These are phyloP conservation scores for Pomatostomus ruficeps DNA, from an alignment of 2,113 vertebrate genomes.

Conservation along the genomic window DNA sequence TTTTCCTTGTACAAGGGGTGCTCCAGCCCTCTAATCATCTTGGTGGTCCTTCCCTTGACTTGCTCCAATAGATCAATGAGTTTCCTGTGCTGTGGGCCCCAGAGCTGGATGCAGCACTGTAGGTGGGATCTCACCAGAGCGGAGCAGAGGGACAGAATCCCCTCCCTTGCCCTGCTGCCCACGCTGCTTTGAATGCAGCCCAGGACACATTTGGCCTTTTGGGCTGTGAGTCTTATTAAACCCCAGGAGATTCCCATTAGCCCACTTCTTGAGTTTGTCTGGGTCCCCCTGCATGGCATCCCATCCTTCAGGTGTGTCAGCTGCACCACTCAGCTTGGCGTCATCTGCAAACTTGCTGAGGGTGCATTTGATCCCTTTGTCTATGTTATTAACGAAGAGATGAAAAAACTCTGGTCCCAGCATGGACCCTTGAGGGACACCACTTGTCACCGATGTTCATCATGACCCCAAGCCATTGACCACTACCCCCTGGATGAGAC, in stretches of 20 bases:
- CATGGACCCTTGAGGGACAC: background rate
- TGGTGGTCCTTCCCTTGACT: background rate
- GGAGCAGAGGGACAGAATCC: background rate
- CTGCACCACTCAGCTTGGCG: background rate
- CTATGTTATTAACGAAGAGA: background rate
- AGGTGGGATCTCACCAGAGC: background rate
- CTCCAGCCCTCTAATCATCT: background rate
- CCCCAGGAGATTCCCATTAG: background rate
- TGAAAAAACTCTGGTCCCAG: too few species aligned
- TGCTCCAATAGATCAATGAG: fast-evolving
- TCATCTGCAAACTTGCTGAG: background rate
- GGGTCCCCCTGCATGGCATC: background rate
- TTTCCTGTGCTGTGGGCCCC: background rate
- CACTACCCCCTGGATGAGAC: background rate
- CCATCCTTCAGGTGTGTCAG: background rate
- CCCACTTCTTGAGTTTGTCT: background rate
- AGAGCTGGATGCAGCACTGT: background rate
- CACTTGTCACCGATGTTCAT: background rate
- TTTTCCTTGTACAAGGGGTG: background rate
- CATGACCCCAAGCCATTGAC: background rate
- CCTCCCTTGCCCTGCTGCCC: fast-evolving
- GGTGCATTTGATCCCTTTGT: background rate
- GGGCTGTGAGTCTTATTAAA: fast-evolving
- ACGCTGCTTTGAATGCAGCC: fast-evolving
- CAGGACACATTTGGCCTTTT: background rate